Conservation (phyloP, 2,797 vertebrate species). For the Peromyscus nudipes region DNA sequence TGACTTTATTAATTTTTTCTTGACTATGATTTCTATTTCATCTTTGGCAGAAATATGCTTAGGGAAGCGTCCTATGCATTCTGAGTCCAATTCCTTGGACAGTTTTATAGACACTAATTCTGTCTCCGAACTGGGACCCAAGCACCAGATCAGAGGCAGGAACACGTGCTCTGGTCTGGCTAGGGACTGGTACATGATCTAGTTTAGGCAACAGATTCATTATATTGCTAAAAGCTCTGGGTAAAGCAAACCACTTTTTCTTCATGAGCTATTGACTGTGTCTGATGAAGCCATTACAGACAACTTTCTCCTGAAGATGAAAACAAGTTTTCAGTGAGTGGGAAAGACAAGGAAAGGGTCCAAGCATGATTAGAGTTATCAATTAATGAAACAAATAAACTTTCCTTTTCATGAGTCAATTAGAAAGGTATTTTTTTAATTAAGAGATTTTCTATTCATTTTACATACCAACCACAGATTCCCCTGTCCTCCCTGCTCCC, state of each 20-base stretch:
- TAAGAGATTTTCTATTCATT: no score
- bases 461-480: no score
- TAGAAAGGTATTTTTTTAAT: background rate
- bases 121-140: background rate
- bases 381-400: background rate
- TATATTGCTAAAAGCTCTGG: background rate
- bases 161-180: background rate
- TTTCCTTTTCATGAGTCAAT: background rate
- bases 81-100: background rate
- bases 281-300: background rate
- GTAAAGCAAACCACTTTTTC: background rate
- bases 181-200: background rate
- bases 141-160: background rate
- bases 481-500: no score
- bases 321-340: background rate
- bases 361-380: background rate
- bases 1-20: background rate
- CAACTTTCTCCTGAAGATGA: background rate
- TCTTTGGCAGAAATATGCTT: background rate
- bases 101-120: background rate
- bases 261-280: background rate
- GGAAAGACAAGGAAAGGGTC: background rate
- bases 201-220: background rate
- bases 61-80: accelerated
- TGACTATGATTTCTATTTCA: background rate